These are phyloP conservation scores for Fissipunctia ypsillon DNA, from an alignment of 2,888 invertebrate genomes.

Conservation along the genomic window DNA sequence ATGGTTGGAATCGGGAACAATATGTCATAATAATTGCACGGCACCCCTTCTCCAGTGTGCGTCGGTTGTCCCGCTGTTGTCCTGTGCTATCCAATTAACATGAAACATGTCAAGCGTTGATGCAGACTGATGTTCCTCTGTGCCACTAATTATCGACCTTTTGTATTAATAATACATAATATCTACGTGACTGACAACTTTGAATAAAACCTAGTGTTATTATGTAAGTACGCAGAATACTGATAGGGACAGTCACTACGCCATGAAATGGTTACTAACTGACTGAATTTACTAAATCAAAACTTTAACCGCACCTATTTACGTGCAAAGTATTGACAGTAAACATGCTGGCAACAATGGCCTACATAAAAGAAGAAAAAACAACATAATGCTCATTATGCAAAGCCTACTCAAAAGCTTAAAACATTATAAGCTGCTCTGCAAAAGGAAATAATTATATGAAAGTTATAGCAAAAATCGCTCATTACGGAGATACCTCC, in stretches of 20 bases:
- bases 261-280: background rate
- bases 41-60: slow-evolving; percentile 73
- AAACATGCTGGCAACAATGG: background rate
- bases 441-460: slow-evolving; percentile 68
- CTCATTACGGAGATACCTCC: slow-evolving; percentile 80
- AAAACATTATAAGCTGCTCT: slow-evolving; percentile 29
- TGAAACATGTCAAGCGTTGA: slow-evolving; percentile 86
- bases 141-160: slow-evolving; percentile 84
- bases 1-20: slow-evolving; percentile 84
- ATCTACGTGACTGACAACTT: slow-evolving; percentile 50
- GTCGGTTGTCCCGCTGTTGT: slow-evolving; percentile 81
- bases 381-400: background rate
- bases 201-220: slow-evolving; percentile 46
- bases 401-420: slow-evolving; percentile 21
- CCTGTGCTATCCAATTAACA: slow-evolving; percentile 87
- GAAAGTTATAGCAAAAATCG: slow-evolving; percentile 79
- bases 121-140: slow-evolving; percentile 80
- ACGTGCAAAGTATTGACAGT: background rate
- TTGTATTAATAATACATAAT: slow-evolving; percentile 72
- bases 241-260: slow-evolving; percentile 5
- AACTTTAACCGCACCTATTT: background rate
- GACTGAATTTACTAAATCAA: background rate
- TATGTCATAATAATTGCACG: slow-evolving; percentile 85
- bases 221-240: slow-evolving; percentile 26
- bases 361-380: background rate